Evolutionary conservation across 1,140 invertebrate species (phyloP), one percentile per base, ranked within the genome.

Genomic region (Pseudomyrmex cubaensis): DNA sequence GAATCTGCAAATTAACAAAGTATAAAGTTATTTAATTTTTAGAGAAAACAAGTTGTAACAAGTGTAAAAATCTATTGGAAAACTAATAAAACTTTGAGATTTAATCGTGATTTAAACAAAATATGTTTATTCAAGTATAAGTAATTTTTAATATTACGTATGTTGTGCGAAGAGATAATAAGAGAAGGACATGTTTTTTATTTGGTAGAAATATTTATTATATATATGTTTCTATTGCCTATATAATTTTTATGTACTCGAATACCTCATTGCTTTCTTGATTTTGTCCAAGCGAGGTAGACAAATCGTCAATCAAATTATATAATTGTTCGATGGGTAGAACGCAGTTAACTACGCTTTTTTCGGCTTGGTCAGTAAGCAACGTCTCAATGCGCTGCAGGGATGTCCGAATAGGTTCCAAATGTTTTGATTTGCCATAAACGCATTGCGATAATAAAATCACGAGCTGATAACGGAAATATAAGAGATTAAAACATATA

Each of bases 381-480:
- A 75, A 12, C 8, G 9, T 15, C n/a, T 86, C 85, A 15, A 86
- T 76, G n/a, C 54, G 64, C 54, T 72, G 59, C 13, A 85, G 22
- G 0, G n/a, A 20, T 8, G 17, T 8, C n/a, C 52, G 22, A 59
- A 85, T 85, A 0, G 57, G 2, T 2, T 54, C 50, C 48, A 75
- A 46, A 8, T 73, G 46, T 9, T 22, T 0, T 1, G 20, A 9
- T n/a, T 54, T 62, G 0, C 0, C 4, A 1, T 70, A 20, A 13
- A 63, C 17, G 46, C 13, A 15, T 48, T 25, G 70, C 13, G 48
- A 64, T 13, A 75, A 20, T 7, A 63, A 0, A 12, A 25, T n/a
- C 57, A 82, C 13, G 2, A 75, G 2, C 78, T 82, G 2, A 35
- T 12, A 9, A 73, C 35, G 4, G 35, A 82, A 74, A 48, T 17